Evolutionary conservation across 2,888 invertebrate genomes (phyloP), one percentile per base, ranked within the genome.

Genomic region (Leucophenga montana): DNA sequence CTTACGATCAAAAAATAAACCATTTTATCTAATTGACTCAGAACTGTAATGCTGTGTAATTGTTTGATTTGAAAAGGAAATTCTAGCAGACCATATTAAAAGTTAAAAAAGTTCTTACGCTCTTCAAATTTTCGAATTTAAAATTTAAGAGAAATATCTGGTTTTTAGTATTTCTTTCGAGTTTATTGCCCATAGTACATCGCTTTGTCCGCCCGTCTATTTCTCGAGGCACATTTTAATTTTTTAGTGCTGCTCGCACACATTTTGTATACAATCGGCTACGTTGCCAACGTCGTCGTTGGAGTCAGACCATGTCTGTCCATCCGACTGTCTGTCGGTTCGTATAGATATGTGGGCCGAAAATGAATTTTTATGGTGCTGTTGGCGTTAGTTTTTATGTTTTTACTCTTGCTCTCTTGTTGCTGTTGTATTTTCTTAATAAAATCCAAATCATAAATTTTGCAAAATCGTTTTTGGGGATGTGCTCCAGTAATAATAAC

Each of bases 331-430:
- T n/a, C 27, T 72, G 75, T 71, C 64, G 78, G 71, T 61, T 44
- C 39, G 39, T 39, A 44, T 14, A 73, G 73, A 74, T 83, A 80
- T 80, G 80, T 80, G 80, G 80, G 80, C 80, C 83, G 82, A 82
- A 80, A 79, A 80, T 82, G 77, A 77, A 83, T 80, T 80, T 83
- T 80, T 80, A 80, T 80, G 84, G 80, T 84, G 80, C 81, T 75
- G 79, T 75, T 78, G 72, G 68, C 67, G 74, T 76, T 74, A 68
- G 16, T 18, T 72, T 68, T 59, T 50, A 50, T 50, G 39, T 56
- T 57, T 18, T 20, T 16, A 16, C 22, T 44, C 22, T 33, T 70
- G 50, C 53, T n/a, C n/a, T n/a, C n/a, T n/a, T 66, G 56, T 65
- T 70, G 13, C 11, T 6, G 31, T 57, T 57, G n/a, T n/a, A 16